Evolutionary conservation across 2,888 invertebrate species (phyloP).

Genomic region (Allolobophora icterica): DNA sequence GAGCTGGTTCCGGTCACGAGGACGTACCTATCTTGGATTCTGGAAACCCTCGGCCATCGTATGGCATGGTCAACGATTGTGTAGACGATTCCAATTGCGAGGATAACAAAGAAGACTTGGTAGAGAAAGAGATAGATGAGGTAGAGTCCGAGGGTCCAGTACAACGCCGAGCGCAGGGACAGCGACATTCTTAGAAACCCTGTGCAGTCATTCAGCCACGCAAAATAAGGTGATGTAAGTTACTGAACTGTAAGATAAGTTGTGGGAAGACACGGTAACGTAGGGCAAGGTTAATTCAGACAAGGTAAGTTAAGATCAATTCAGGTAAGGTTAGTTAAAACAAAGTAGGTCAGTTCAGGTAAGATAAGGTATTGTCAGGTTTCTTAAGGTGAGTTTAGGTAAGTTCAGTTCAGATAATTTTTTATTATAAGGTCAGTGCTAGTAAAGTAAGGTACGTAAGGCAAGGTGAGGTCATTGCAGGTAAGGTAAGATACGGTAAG

Average conservation of each 20-base stretch:
- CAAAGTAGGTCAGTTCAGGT: too few species aligned
- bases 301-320: too few species aligned
- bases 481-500: too few species aligned
- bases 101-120: conserved; percentile 5
- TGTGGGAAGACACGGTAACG: neutral
- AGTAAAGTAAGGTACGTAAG: too few species aligned
- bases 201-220: neutral
- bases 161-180: neutral
- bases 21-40: neutral
- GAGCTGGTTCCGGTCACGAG: conserved; percentile 2
- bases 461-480: too few species aligned
- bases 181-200: neutral
- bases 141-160: neutral
- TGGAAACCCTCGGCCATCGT: neutral
- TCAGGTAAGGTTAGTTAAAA: too few species aligned
- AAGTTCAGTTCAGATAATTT: too few species aligned
- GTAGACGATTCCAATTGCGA: neutral
- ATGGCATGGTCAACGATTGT: neutral
- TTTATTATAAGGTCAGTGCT: too few species aligned
- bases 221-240: neutral
- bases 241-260: neutral
- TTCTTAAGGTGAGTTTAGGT: too few species aligned
- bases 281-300: too few species aligned
- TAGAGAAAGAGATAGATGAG: neutral
- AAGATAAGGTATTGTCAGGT: too few species aligned